Evolutionary conservation across 2,113 vertebrate genomes (phyloP), one percentile per base, ranked within the genome.

Genomic region (Prinia subflava): DNA sequence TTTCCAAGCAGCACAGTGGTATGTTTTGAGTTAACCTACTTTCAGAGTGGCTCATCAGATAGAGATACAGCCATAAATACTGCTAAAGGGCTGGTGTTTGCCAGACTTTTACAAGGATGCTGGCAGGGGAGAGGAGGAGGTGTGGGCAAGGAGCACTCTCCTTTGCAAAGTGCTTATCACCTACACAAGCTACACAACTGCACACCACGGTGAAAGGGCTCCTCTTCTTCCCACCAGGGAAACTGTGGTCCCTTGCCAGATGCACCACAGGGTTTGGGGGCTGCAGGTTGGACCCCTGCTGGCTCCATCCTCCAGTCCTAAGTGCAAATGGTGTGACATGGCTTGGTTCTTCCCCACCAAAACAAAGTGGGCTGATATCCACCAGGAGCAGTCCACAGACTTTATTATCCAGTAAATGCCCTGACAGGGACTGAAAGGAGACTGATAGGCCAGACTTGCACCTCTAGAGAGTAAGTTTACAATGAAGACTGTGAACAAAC

Each of bases 21-120:
- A 93, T 97, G 94, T 94, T 96, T 96, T 90, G 87, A 93, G 92
- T 97, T 97, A 97, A 91, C 71, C 77, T 83, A 60, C 89, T 92
- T 94, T 96, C 78, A 90, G 82, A 90, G 87, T 90, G 80, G 90
- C 69, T 96, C 92, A 96, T 96, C 94, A 94, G 92, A 90, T 79
- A 88, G 83, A 93, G 68, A 90, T 96, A 92, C 0, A 96, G 93
- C 92, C 87, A 93, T 93, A 94, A 95, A 90, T 93, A 95, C 53
- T 90, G 75, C 37, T 90, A 57, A 88, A 92, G 76, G 41, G 49
- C 37, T 78, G 37, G 44, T 60, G 46, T 50, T 78, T 92, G 88
- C 79, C 92, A 94, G 57, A 60, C 18, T 80, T 52, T 56, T 71
- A 24, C 69, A 78, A 69, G 28, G 60, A 71, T 60, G 35, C n/a